A percentile compares a stretch with the other conserved stretches of the same genome.
phyloP scores from a whole-genome alignment of 2,797 vertebrate species.

The Mus minutoides region DNA sequence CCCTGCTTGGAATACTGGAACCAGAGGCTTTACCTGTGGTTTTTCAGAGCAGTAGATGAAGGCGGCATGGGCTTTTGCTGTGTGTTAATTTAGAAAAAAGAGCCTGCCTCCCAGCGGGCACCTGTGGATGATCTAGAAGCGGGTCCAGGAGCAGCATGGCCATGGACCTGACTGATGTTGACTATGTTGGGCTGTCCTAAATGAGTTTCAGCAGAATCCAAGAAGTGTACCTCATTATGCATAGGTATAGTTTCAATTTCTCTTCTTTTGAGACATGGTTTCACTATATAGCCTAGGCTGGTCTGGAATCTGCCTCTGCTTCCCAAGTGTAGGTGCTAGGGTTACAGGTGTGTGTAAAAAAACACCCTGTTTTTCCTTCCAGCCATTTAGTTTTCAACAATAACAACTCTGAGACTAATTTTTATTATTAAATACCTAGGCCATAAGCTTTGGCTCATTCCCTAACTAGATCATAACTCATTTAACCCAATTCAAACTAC shows the following conservation, averaged over 20 bases:
- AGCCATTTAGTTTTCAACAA: background rate
- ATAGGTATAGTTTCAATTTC: background rate
- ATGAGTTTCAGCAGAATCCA: background rate
- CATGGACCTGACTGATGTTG: background rate
- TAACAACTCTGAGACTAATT: background rate
- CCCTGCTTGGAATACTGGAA: background rate
- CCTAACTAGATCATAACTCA: background rate
- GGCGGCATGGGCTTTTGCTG: background rate
- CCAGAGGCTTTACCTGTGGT: background rate
- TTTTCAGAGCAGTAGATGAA: constrained; percentile 18
- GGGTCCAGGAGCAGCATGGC: background rate
- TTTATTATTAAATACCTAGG: background rate
- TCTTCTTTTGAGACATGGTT: background rate
- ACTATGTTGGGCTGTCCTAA: background rate
- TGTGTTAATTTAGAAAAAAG: constrained; percentile 3
- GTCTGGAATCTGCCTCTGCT: background rate
- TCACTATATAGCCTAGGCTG: background rate
- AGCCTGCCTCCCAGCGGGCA: background rate
- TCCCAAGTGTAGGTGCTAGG: background rate
- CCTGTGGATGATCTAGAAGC: background rate
- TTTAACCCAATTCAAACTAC: background rate
- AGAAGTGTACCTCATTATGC: background rate
- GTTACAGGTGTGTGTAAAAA: background rate
- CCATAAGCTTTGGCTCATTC: background rate
- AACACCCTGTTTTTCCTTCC: background rate